Conservation (phyloP, 2,113 vertebrate genomes). For the Galeopterus variegatus region DNA sequence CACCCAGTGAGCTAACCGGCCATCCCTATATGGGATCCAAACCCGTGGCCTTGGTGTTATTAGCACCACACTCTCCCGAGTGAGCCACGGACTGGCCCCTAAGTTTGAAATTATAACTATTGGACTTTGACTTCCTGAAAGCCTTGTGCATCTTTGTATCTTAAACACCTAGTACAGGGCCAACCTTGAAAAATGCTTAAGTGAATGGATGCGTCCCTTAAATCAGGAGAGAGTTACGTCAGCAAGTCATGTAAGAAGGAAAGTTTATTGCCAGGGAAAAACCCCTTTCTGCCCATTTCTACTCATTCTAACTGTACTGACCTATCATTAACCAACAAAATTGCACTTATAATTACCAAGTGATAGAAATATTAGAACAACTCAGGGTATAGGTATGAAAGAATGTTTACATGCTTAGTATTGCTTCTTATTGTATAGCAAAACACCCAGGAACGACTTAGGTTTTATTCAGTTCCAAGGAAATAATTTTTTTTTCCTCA, state of each 20-base stretch:
- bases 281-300: neutral
- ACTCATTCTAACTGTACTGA: neutral
- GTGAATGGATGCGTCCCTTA: neutral
- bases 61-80: too few relatives aligned
- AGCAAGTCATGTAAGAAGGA: neutral
- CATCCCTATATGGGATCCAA: too few relatives aligned
- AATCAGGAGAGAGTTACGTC: neutral
- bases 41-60: too few relatives aligned
- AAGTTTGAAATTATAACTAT: neutral
- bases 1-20: too few relatives aligned
- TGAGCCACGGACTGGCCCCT: neutral
- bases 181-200: neutral
- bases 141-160: neutral
- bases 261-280: neutral
- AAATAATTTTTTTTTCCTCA: slow-evolving; percentile 21
- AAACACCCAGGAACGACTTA: neutral
- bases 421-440: neutral
- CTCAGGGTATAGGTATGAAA: neutral
- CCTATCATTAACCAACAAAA: neutral
- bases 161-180: neutral
- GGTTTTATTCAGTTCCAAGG: neutral
- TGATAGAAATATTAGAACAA: neutral
- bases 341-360: neutral
- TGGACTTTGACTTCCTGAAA: neutral
- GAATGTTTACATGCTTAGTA: neutral